Base-by-base conservation (phyloP, 2,113 vertebrate genomes). In the Tragelaphus buxtoni region DNA sequence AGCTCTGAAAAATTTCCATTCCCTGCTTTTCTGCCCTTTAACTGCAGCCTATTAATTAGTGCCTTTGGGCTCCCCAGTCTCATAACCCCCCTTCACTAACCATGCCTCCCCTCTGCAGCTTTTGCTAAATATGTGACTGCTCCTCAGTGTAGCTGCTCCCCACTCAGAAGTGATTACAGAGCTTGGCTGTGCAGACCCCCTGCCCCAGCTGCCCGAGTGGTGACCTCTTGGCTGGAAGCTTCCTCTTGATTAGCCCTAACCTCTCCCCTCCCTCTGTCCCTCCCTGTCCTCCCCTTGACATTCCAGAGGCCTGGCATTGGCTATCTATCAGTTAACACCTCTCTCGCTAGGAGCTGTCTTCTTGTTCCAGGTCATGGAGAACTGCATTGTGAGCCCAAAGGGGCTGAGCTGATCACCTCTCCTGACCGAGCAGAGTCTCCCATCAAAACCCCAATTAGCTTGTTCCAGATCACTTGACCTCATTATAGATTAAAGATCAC, bases 191-290 rank as follows among this genome's bases (percentile, higher is more conserved):
- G 94, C 47, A 24, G 95, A 95, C 86, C 93, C 83, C 96, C 96
- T 94, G 69, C 95, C 86, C 63, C 69, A 91, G 86, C 94, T 80
- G 83, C 95, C 85, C 18, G 9, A 90, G 97, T 55, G 91, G 55
- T 91, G 63, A 30, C 63, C 56, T 81, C 84, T 45, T 49, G 87
- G 83, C 94, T 51, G 7, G 49, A 81, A 63, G 74, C 95, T 96
- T 90, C 82, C 30, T 95, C 93, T 90, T 97, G 97, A 97, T 96
- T 96, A 97, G 93, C 91, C 74, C 80, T 96, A 82, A 61, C 86
- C 45, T 87, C 49, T 84, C 45, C 16, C 35, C 47, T 49, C 60
- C 39, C 17, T 16, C 14, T 17, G 5, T 58, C 42, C 26, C 56
- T 80, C 72, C 30, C 39, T 28, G 28, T 84, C 83, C 94, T 53